Evolutionary conservation across 2,888 invertebrate genomes (phyloP).

Genomic region (Leucoma salicis): DNA sequence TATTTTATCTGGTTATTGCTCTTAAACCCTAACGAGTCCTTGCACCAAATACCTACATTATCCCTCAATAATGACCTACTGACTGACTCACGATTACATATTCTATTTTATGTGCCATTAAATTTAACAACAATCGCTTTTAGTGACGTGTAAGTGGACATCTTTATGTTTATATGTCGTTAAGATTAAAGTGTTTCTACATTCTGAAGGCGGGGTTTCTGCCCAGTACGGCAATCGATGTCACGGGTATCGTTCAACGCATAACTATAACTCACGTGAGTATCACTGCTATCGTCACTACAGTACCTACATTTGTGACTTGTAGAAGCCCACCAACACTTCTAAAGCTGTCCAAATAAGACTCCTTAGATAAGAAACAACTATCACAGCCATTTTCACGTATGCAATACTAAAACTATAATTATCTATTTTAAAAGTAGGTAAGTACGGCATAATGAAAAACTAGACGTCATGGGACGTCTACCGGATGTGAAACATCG

Average conservation of each 20-base stretch:
- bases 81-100: conserved; percentile 45
- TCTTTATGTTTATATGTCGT: conserved; percentile 72
- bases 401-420: conserved; percentile 5
- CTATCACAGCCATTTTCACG: conserved; percentile 7
- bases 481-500: no score
- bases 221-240: conserved; percentile 11
- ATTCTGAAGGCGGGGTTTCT: conserved; percentile 29
- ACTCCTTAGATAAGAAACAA: conserved; percentile 15
- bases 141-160: conserved; percentile 68
- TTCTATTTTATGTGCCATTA: conserved; percentile 74
- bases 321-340: conserved; percentile 19
- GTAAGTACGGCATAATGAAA: no score
- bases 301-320: conserved; percentile 27
- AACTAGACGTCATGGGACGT: no score
- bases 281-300: conserved; percentile 37
- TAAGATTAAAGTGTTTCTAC: conserved; percentile 64
- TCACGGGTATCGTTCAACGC: conserved; percentile 37
- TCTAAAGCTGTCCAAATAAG: conserved; percentile 19
- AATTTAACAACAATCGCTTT: conserved; percentile 79
- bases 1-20: not conserved
- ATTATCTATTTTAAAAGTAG: no score
- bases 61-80: conserved; percentile 52
- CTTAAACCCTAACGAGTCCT: conserved; percentile 16
- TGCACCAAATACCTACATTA: conserved; percentile 30
- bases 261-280: conserved; percentile 59